Evolutionary conservation across 2,888 invertebrate genomes (phyloP).

Genomic region (Prosapia bicincta): DNA sequence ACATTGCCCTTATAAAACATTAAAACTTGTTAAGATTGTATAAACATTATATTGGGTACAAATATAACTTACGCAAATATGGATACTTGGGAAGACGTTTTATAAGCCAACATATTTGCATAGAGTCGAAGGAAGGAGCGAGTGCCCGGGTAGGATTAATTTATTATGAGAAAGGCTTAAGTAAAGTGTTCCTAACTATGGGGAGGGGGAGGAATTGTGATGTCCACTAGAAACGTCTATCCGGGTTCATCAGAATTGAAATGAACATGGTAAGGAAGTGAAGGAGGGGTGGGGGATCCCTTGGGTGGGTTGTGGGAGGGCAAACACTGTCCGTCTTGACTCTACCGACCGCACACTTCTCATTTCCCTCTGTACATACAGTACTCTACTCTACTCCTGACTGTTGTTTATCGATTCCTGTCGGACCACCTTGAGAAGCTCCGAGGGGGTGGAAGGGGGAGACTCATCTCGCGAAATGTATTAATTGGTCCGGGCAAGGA

Average conservation of each 20-base stretch:
- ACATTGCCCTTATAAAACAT: no score
- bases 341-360: constrained; percentile 29
- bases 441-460: constrained; percentile 26
- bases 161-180: not conserved
- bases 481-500: constrained; percentile 37
- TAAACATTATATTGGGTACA: no score
- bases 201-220: not conserved
- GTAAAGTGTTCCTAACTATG: not conserved
- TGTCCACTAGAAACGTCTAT: constrained; percentile 7
- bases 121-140: not conserved
- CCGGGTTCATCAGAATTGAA: constrained; percentile 25
- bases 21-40: no score
- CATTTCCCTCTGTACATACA: constrained; percentile 31
- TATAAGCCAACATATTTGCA: not conserved
- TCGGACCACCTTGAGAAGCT: constrained; percentile 36
- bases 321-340: constrained; percentile 27
- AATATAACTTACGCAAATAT: not conserved
- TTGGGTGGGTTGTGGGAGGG: constrained; percentile 10
- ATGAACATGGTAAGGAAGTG: constrained; percentile 26
- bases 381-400: constrained; percentile 15
- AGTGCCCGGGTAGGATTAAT: not conserved
- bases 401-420: constrained; percentile 38
- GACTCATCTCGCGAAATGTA: constrained; percentile 37
- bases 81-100: not conserved
- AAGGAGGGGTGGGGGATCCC: not conserved